Conservation (phyloP, 2,888 invertebrate species). For the Napeogenes inachia region DNA sequence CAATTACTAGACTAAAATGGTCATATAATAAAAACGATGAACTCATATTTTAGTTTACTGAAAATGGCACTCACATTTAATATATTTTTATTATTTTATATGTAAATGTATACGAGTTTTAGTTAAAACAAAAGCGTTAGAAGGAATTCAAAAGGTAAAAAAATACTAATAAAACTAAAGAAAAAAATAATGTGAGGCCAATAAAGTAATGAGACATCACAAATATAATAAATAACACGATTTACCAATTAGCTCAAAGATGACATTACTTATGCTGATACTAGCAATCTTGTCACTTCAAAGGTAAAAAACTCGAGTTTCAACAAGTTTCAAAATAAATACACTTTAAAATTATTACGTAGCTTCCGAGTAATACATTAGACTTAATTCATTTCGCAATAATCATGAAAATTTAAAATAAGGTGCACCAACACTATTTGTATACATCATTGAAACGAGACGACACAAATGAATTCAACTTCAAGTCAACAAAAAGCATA, state of each 20-base stretch:
- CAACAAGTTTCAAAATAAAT: slow-evolving; percentile 29
- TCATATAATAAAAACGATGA: slow-evolving; percentile 15
- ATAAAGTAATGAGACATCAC: slow-evolving; percentile 19
- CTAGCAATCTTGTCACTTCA: slow-evolving; percentile 30
- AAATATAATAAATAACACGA: slow-evolving; percentile 24
- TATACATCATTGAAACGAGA: too few species aligned
- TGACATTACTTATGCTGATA: slow-evolving; percentile 8
- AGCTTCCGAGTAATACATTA: slow-evolving; percentile 33
- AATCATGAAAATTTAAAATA: slow-evolving; percentile 3
- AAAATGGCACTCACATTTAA: slow-evolving; percentile 3
- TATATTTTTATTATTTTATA: neutral
- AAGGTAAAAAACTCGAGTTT: slow-evolving; percentile 55
- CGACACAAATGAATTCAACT: too few species aligned
- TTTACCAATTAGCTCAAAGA: slow-evolving; percentile 12
- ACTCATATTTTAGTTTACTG: slow-evolving; percentile 12
- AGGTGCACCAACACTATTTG: slow-evolving; percentile 20
- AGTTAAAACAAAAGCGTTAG: neutral
- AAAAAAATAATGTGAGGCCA: slow-evolving; percentile 8
- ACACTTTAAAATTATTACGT: slow-evolving; percentile 29
- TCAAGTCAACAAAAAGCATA: too few species aligned
- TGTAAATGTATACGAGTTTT: slow-evolving; percentile 4
- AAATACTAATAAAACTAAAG: slow-evolving; percentile 1
- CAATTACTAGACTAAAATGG: neutral
- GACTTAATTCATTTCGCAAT: slow-evolving; percentile 26
- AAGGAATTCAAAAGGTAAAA: neutral